phyloP scores from a whole-genome alignment of 92 coral and sea anemone species.

The Porites divaricata region DNA sequence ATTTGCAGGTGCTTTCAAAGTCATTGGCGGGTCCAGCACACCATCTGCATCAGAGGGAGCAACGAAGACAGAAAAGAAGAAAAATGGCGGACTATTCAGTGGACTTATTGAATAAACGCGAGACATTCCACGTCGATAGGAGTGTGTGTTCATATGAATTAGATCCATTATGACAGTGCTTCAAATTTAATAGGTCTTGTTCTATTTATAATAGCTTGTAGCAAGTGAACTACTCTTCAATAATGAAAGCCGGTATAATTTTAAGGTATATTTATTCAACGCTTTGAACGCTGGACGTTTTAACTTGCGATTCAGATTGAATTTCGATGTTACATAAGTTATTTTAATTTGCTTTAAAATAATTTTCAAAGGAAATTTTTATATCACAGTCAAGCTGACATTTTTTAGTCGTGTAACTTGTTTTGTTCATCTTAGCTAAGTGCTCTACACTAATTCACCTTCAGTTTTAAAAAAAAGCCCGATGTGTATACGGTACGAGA shows the following conservation, averaged over 20 bases:
- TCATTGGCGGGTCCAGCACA: slow-evolving; percentile 67
- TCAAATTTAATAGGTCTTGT: neutral
- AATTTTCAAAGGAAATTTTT: neutral
- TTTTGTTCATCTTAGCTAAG: too few species aligned
- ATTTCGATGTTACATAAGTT: neutral
- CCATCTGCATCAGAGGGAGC: slow-evolving; percentile 71
- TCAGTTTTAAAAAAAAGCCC: too few species aligned
- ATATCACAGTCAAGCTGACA: neutral
- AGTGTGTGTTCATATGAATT: slow-evolving; percentile 3
- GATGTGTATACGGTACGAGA: too few species aligned
- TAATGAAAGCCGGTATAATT: neutral
- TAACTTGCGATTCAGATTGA: neutral
- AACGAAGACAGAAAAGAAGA: slow-evolving; percentile 62
- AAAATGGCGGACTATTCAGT: slow-evolving; percentile 75
- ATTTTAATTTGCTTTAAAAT: neutral
- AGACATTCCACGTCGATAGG: neutral
- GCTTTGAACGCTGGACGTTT: slow-evolving; percentile 7
- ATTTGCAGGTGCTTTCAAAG: slow-evolving; percentile 62
- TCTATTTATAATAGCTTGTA: neutral
- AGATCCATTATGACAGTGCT: neutral
- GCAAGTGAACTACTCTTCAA: neutral
- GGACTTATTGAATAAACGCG: slow-evolving; percentile 77
- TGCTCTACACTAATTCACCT: too few species aligned
- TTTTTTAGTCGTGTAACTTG: too few species aligned
- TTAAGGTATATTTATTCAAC: neutral